A percentile compares a stretch with the other conserved stretches of the same genome.
Evolutionary conservation across 2,113 vertebrate species (phyloP).

Genomic region (Rattus norvegicus): DNA sequence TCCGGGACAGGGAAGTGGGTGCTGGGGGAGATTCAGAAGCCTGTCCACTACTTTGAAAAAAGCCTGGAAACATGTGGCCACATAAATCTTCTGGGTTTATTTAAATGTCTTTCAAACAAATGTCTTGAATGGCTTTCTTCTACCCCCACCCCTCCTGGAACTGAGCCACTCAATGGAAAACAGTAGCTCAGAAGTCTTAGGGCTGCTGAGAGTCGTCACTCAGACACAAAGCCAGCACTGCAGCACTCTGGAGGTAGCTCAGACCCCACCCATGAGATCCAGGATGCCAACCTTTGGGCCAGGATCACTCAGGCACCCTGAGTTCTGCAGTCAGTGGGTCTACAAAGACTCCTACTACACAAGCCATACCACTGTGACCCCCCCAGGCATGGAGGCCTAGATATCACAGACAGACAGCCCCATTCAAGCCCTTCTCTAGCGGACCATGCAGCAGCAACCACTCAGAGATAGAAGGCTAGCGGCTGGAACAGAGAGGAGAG

Average conservation of each 20-base stretch:
- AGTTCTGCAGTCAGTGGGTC: neutral
- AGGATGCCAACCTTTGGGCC: neutral
- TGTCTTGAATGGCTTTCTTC: conserved; percentile 43
- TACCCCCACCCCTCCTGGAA: neutral
- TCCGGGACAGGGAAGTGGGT: neutral
- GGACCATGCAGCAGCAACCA: neutral
- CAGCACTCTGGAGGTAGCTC: neutral
- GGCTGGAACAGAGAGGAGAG: neutral
- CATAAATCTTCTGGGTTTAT: conserved; percentile 44
- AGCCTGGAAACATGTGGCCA: conserved; percentile 7
- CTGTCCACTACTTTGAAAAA: conserved; percentile 36
- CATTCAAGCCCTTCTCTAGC: neutral
- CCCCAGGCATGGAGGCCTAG: neutral
- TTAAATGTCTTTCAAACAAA: conserved; percentile 67
- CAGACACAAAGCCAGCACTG: neutral
- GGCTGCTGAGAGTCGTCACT: neutral
- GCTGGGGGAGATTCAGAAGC: conserved; percentile 24
- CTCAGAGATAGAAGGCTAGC: neutral
- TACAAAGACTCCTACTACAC: neutral
- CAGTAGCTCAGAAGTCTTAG: neutral
- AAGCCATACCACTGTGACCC: fast-evolving
- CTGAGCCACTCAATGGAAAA: neutral
- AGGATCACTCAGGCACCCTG: no score
- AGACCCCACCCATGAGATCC: neutral
- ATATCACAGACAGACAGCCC: neutral